Percentiles rank a stretch among this genome's conserved stretches.
These are phyloP conservation scores for Branchellion lobata DNA, from an alignment of 2,888 invertebrate species.

Conservation along the genomic window DNA sequence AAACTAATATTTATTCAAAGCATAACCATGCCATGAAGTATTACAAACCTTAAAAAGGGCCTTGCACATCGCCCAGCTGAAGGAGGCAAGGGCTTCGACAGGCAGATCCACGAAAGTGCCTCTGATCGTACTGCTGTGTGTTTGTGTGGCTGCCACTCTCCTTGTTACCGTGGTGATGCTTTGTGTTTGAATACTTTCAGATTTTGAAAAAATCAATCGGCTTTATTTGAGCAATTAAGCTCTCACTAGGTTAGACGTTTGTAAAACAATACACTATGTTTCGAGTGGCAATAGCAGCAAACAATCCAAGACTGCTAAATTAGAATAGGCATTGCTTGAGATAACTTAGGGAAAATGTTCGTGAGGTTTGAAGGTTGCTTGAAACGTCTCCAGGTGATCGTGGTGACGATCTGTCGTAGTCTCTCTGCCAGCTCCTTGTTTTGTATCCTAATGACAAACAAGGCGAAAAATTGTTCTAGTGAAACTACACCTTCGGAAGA, in stretches of 20 bases:
- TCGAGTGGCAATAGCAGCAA: too few species aligned
- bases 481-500: not conserved
- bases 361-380: too few species aligned
- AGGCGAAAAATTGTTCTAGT: not conserved
- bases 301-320: too few species aligned
- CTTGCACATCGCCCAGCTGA: not conserved
- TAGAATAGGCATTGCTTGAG: too few species aligned
- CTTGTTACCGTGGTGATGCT: constrained; percentile 17
- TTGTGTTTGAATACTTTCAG: not conserved
- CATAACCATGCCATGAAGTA: too few species aligned
- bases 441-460: not conserved
- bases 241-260: too few species aligned
- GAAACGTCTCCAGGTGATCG: not conserved
- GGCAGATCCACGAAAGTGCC: not conserved
- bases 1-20: too few species aligned
- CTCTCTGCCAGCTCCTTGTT: not conserved
- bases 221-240: too few species aligned
- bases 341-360: too few species aligned
- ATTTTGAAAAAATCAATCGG: not conserved
- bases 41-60: not conserved
- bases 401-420: not conserved
- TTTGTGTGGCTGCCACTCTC: constrained; percentile 20
- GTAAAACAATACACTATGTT: too few species aligned
- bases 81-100: not conserved
- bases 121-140: constrained; percentile 17